These are phyloP conservation scores for Reticulitermes speratus DNA, from an alignment of 1,140 invertebrate genomes.

Conservation along the genomic window DNA sequence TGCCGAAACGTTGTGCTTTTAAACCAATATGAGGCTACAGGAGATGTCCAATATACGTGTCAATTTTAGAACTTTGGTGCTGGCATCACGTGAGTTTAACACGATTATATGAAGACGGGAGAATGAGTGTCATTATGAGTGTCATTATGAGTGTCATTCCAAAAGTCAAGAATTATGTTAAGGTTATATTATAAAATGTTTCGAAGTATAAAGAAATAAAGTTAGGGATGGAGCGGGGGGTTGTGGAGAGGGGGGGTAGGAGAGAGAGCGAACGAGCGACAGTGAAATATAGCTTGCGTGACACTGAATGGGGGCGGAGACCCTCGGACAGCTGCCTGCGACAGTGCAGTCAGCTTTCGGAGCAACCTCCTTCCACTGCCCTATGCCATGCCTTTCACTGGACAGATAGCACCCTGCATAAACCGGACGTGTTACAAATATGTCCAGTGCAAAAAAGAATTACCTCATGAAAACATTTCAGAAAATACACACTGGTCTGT, in stretches of 20 bases:
- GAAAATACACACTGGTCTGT: too few species aligned
- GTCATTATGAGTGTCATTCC: too few species aligned
- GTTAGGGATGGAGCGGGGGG: neutral
- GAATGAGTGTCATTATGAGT: too few species aligned
- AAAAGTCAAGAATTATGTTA: neutral
- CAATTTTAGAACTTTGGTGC: too few species aligned
- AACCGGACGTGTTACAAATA: neutral
- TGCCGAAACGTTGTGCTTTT: too few species aligned
- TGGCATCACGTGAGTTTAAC: too few species aligned
- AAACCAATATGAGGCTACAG: too few species aligned
- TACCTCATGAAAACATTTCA: neutral
- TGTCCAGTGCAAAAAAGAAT: neutral
- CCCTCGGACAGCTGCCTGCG: slow-evolving; percentile 13
- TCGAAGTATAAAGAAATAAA: neutral
- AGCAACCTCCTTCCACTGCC: neutral
- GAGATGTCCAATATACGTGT: too few species aligned
- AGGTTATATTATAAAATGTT: neutral
- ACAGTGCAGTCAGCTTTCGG: neutral
- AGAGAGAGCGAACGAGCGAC: neutral
- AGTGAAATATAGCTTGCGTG: slow-evolving; percentile 8
- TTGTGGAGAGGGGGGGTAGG: neutral
- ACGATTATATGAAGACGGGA: too few species aligned
- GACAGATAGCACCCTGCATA: neutral
- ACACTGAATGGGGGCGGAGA: neutral
- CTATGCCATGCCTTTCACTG: neutral